Evolutionary conservation across 2,113 vertebrate genomes (phyloP).

Genomic region (Candoia aspera): DNA sequence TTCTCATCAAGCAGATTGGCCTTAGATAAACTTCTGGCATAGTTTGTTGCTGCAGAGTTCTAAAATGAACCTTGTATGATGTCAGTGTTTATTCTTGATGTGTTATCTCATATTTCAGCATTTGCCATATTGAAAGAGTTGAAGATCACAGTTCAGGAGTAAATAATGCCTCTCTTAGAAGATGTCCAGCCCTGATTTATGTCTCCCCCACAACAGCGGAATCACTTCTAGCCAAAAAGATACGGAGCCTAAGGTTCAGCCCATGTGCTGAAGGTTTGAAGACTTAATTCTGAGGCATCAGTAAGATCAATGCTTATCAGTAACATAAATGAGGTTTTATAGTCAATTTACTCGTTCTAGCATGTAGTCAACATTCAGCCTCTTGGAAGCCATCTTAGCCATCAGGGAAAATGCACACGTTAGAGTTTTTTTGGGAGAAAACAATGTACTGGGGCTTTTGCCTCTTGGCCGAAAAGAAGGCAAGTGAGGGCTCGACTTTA

Average conservation of each 20-base stretch:
- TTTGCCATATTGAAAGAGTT: background rate
- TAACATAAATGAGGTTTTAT: background rate
- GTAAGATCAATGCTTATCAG: background rate
- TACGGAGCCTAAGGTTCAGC: background rate
- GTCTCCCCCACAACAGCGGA: background rate
- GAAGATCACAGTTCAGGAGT: background rate
- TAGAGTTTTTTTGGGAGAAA: background rate
- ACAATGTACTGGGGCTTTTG: background rate
- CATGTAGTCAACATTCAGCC: background rate
- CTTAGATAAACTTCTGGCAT: background rate
- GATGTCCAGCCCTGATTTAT: background rate
- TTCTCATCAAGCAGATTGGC: background rate
- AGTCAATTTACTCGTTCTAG: background rate
- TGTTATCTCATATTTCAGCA: background rate
- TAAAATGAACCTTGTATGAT: background rate
- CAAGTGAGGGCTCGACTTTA: background rate
- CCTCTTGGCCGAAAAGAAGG: background rate
- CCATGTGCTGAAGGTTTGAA: background rate
- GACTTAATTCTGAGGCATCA: background rate
- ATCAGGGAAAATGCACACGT: background rate
- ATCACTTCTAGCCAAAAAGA: background rate
- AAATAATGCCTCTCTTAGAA: background rate
- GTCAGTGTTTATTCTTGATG: background rate
- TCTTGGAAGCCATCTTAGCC: background rate
- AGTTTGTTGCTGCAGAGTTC: background rate